phyloP scores from a whole-genome alignment of 2,888 invertebrate species.

The Lagria hirta region DNA sequence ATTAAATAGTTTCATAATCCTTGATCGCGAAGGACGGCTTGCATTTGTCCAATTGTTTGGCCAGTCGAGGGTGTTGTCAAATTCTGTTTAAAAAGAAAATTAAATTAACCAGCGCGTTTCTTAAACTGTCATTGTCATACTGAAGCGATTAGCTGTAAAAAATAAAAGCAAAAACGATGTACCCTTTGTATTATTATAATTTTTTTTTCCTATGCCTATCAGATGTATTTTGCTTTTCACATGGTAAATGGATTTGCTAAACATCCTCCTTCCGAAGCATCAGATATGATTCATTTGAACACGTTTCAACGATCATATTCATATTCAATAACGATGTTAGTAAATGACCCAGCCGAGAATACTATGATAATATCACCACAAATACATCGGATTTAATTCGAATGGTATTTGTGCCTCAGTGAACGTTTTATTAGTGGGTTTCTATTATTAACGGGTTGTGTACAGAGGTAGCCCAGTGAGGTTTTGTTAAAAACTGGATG shows the following conservation, averaged over 20 bases:
- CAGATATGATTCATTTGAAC: constrained; percentile 39
- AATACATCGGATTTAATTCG: constrained; percentile 22
- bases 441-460: constrained; percentile 24
- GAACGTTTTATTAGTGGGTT: constrained; percentile 11
- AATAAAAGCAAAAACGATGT: constrained; percentile 3
- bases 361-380: constrained; percentile 35
- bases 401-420: constrained; percentile 17
- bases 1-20: constrained; percentile 46
- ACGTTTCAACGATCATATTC: constrained; percentile 40
- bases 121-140: constrained; percentile 20
- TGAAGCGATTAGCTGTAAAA: constrained; percentile 10
- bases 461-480: constrained; percentile 17
- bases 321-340: constrained; percentile 39
- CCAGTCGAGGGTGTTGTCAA: constrained; percentile 12
- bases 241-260: constrained; percentile 26
- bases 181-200: constrained; percentile 4
- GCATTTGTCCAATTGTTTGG: constrained; percentile 11
- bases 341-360: constrained; percentile 33
- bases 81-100: constrained; percentile 13
- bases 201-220: constrained; percentile 18
- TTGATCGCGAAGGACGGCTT: constrained; percentile 10
- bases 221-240: constrained; percentile 22
- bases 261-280: constrained; percentile 39
- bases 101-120: constrained; percentile 10
- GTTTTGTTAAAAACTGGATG: too few relatives aligned